Percentiles rank a stretch among this genome's conserved stretches.
Conservation (phyloP, 2,113 vertebrate genomes). For the Tor tambroides region DNA sequence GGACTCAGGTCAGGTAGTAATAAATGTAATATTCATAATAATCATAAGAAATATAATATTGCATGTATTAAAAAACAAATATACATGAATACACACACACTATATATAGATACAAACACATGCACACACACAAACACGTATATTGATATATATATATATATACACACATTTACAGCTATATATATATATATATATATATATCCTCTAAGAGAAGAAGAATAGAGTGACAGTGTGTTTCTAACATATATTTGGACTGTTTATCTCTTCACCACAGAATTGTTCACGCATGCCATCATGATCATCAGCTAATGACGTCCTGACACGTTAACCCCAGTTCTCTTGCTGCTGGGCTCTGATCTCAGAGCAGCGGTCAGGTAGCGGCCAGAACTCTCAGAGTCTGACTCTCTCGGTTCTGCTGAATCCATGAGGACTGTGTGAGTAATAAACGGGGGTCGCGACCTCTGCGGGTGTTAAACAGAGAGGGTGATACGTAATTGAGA, state of each 20-base stretch:
- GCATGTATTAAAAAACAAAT: too few relatives aligned
- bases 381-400: slow-evolving; percentile 11
- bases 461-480: slow-evolving; percentile 42
- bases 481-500: slow-evolving; percentile 49
- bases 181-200: too few relatives aligned
- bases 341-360: slow-evolving; percentile 27
- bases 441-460: slow-evolving; percentile 40
- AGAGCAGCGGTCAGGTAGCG: slow-evolving; percentile 48
- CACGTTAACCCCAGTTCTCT: neutral
- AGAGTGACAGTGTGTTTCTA: neutral
- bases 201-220: neutral
- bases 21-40: too few relatives aligned
- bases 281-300: slow-evolving; percentile 36
- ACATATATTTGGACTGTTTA: neutral
- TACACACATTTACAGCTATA: too few relatives aligned
- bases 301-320: neutral
- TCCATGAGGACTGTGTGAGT: slow-evolving; percentile 35
- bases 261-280: neutral
- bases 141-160: too few relatives aligned
- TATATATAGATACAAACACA: too few relatives aligned
- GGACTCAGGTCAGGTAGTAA: too few relatives aligned
- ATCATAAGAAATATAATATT: too few relatives aligned
- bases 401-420: slow-evolving; percentile 8
- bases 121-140: too few relatives aligned
- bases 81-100: too few relatives aligned